Conservation (phyloP, 2,888 invertebrate species). For the Melanchra persicariae region DNA sequence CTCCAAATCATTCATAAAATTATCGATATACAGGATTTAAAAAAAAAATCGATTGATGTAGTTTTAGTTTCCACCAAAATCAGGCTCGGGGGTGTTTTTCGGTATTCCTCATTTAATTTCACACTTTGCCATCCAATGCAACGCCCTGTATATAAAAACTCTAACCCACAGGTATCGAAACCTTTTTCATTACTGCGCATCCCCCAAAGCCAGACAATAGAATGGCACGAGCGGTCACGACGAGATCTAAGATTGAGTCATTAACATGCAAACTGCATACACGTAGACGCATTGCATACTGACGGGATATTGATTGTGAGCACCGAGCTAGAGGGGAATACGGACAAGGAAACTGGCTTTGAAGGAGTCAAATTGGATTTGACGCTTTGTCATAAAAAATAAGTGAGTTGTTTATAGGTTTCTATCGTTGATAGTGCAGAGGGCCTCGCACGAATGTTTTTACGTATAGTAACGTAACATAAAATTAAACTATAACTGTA, state of each 20-base stretch:
- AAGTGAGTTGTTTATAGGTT: neutral
- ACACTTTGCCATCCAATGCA: too few species aligned
- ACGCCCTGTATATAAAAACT: too few species aligned
- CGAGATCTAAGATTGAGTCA: conserved; percentile 75
- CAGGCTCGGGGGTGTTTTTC: too few species aligned
- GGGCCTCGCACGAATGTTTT: too few species aligned
- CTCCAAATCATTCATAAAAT: too few species aligned
- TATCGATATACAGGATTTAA: too few species aligned
- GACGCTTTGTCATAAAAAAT: neutral
- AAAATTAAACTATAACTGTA: too few species aligned
- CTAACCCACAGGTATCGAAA: conserved; percentile 13
- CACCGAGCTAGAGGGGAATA: conserved; percentile 1
- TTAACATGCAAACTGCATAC: conserved; percentile 83
- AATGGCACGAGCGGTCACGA: conserved; percentile 74
- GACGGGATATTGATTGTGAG: conserved; percentile 50
- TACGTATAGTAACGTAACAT: too few species aligned
- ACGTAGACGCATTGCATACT: conserved; percentile 55
- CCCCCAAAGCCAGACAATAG: conserved; percentile 72
- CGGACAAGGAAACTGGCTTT: neutral
- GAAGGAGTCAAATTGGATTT: neutral
- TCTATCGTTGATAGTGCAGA: neutral
- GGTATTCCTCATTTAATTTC: too few species aligned
- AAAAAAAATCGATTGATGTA: too few species aligned
- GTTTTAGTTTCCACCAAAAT: too few species aligned
- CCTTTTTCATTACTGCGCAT: conserved; percentile 24